These are phyloP conservation scores for Varanus komodoensis DNA, from an alignment of 2,113 vertebrate species.

Conservation along the genomic window DNA sequence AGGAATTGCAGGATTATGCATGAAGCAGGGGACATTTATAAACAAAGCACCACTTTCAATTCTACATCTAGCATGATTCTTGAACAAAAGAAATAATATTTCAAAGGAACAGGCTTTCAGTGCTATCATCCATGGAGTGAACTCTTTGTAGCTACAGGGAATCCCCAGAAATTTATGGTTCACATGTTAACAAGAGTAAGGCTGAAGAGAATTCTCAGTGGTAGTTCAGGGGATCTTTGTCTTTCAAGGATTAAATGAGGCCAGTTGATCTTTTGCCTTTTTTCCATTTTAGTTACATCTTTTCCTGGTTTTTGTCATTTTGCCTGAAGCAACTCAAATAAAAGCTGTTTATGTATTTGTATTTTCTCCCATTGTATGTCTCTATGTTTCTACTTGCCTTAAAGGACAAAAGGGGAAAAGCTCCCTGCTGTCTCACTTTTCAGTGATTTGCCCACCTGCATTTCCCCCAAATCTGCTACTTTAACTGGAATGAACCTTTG, in stretches of 20 bases:
- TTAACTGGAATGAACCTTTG: fast-evolving
- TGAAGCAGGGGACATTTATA: slow-evolving; percentile 40
- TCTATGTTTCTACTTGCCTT: slow-evolving; percentile 6
- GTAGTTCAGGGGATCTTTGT: not conserved
- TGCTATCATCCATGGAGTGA: not conserved
- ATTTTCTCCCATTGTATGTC: not conserved
- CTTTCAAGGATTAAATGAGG: not conserved
- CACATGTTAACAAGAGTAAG: not conserved
- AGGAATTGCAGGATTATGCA: slow-evolving; percentile 41
- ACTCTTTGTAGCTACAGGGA: not conserved
- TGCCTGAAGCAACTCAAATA: not conserved
- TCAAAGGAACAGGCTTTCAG: slow-evolving; percentile 9
- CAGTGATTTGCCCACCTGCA: fast-evolving
- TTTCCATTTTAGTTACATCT: not conserved
- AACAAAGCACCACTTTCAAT: slow-evolving; percentile 10
- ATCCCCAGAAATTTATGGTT: slow-evolving; percentile 15
- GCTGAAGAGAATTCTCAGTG: not conserved
- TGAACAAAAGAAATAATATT: slow-evolving; percentile 33
- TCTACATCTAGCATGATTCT: slow-evolving; percentile 37
- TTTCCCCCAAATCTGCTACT: not conserved
- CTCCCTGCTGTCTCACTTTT: slow-evolving; percentile 22
- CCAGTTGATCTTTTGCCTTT: not conserved
- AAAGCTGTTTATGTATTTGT: not conserved
- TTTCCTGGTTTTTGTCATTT: not conserved
- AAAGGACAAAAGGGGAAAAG: slow-evolving; percentile 16